Evolutionary conservation across 1,140 invertebrate species (phyloP), one percentile per base, ranked within the genome.

Genomic region (Forficula auricularia): DNA sequence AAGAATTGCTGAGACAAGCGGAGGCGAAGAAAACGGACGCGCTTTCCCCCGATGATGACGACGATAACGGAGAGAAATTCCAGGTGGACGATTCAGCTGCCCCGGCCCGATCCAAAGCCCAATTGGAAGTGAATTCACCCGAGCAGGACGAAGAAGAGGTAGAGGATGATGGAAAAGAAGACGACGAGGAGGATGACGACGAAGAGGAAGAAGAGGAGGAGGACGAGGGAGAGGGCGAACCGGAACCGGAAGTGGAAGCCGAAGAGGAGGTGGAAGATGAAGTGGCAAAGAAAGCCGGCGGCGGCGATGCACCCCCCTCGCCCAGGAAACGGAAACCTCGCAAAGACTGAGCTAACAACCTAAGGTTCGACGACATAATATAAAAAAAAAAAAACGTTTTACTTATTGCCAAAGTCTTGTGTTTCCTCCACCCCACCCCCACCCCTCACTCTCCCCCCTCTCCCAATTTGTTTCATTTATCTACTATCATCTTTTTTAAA

Each of bases 21-120:
- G 56, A 63, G 33, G 66, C 62, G 41, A 79, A 70, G 63, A 80
- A 73, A 60, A 77, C 70, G 45, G 71, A 76, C 59, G 68, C 62
- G 45, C 42, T 56, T 27, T 57, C 58, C 35, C 61, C 65, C 35
- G 70, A 73, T 56, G 62, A 59, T 19, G 45, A 48, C 14, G 44
- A 50, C 12, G 54, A 54, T 32, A 36, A 47, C 10, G 40, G 48
- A 30, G 50, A 49, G 37, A 52, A 59, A 27, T 35, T 43, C 20
- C 55, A 60, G 38, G 53, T 56, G 16, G 60, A 64, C 13, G 61
- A 60, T 3, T 63, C 66, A 38, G 56, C 41, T 2, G 18, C 35
- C 18, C 44, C 49, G 19, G 40, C 45, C 30, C 49, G 43, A 31
- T 41, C 40, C 31, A 33, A 33, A 34, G 42, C 52, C 22, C 47